Evolutionary conservation across 2,113 vertebrate genomes (phyloP), one percentile per base, ranked within the genome.

Genomic region (Oncorhynchus keta): DNA sequence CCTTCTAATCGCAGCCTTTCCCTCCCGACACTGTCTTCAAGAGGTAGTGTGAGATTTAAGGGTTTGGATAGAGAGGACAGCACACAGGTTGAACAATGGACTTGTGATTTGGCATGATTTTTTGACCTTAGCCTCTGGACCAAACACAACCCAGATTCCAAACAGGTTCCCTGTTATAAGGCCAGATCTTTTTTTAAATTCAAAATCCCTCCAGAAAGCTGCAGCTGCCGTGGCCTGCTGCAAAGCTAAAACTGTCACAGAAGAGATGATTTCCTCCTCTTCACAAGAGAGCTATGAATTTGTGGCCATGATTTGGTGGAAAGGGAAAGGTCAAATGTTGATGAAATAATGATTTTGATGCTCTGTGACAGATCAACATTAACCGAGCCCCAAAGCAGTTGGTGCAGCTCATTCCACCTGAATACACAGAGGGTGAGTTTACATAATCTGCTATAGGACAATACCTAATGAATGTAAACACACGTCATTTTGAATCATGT

Each of bases 1-100:
- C 82, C 80, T 73, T 81, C 71, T 75, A 73, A 84, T 76, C 79
- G 51, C 24, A 35, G 24, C 12, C 9, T 35, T 77, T 76, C 64
- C 51, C 65, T 71, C 55, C 28, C 73, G 55, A 20, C 61, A 70
- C 55, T 72, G 68, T 75, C 68, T 18, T 73, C 65, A 68, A 8
- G 49, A 66, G 59, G 74, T 18, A 55, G 51, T 2, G 64, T 71
- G 72, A 57, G 62, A 81, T 73, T 76, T 77, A 80, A 73, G 71
- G 76, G 55, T 26, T 79, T 71, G 14, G 3, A 49, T 18, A 35
- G 67, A 71, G 82, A 76, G 61, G 84, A 75, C 26, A 70, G 45
- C 9, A 49, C 45, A 35, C n/a, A 22, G 32, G 14, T 28, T 64
- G 28, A 62, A 22, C 59, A 62, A n/a, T 62, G 18, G n/a, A 5